These are phyloP conservation scores for Pyxicephalus adspersus DNA, from an alignment of 2,113 vertebrate species.

Conservation along the genomic window DNA sequence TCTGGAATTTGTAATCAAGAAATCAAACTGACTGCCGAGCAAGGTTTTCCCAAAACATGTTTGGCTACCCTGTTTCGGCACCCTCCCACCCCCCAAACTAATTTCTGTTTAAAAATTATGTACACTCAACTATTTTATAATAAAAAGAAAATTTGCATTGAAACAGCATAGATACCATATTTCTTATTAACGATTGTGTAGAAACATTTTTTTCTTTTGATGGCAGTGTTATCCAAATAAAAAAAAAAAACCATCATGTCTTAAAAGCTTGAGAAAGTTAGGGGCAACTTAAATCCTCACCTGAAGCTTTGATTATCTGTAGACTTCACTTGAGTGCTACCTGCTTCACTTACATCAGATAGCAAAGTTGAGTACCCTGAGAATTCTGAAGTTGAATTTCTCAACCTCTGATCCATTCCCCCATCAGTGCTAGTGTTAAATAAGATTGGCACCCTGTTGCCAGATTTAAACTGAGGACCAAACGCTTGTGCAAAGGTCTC, in stretches of 20 bases:
- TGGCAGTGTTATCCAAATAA: constrained; percentile 91
- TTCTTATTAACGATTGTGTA: constrained; percentile 92
- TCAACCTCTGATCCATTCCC: constrained; percentile 93
- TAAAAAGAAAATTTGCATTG: constrained; percentile 96
- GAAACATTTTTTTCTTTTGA: constrained; percentile 97
- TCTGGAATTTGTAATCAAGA: not conserved
- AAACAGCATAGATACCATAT: constrained; percentile 95
- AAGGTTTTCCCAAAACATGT: constrained; percentile 32
- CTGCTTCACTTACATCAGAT: constrained; percentile 97
- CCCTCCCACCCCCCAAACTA: constrained; percentile 73
- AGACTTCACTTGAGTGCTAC: constrained; percentile 98
- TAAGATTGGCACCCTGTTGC: constrained; percentile 92
- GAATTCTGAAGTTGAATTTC: constrained; percentile 99
- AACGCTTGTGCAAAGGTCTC: constrained; percentile 99
- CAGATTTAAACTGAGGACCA: constrained; percentile 98
- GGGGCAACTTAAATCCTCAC: constrained; percentile 85
- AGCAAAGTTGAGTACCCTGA: constrained; percentile 99
- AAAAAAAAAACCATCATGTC: constrained; percentile 83
- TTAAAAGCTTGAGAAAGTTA: constrained; percentile 70
- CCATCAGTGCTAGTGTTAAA: constrained; percentile 87
- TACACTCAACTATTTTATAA: constrained; percentile 86
- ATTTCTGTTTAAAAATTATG: constrained; percentile 89
- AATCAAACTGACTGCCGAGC: constrained; percentile 1
- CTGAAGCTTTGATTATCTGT: constrained; percentile 99
- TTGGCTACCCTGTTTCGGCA: constrained; percentile 53